A percentile compares a stretch with the other conserved stretches of the same genome.
phyloP scores from a whole-genome alignment of 2,113 vertebrate species.

The Dipodomys ordii region DNA sequence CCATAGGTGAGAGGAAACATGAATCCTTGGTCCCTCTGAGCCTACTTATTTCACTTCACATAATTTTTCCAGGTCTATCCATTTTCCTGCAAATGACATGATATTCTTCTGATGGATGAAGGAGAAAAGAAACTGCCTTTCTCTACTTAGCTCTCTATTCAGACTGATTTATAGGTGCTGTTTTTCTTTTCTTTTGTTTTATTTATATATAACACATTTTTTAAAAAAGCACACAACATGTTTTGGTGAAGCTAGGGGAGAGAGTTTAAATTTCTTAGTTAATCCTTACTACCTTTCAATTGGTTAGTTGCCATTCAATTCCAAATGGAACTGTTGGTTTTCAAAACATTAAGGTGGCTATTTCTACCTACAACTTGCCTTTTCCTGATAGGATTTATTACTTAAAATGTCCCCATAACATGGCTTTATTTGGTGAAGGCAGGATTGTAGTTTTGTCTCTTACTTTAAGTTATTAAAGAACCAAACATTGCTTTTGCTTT shows the following conservation, averaged over 20 bases:
- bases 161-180: neutral
- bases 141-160: neutral
- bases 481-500: neutral
- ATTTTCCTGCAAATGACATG: no score
- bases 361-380: slow-evolving; percentile 47
- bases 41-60: no score
- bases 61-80: no score
- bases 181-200: neutral
- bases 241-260: neutral
- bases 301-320: slow-evolving; percentile 15
- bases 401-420: slow-evolving; percentile 29
- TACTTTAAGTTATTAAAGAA: slow-evolving; percentile 21
- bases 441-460: slow-evolving; percentile 1
- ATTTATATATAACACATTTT: neutral
- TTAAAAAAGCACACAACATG: slow-evolving; percentile 62
- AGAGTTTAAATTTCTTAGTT: neutral
- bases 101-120: neutral
- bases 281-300: neutral
- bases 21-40: no score
- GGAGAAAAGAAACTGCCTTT: neutral
- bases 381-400: slow-evolving; percentile 11
- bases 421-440: neutral
- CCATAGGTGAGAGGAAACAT: no score
- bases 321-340: slow-evolving; percentile 34
- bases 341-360: slow-evolving; percentile 49